Percentiles rank a stretch among this genome's conserved stretches.
phyloP scores from a whole-genome alignment of 2,113 vertebrate species.

The Murina feae region DNA sequence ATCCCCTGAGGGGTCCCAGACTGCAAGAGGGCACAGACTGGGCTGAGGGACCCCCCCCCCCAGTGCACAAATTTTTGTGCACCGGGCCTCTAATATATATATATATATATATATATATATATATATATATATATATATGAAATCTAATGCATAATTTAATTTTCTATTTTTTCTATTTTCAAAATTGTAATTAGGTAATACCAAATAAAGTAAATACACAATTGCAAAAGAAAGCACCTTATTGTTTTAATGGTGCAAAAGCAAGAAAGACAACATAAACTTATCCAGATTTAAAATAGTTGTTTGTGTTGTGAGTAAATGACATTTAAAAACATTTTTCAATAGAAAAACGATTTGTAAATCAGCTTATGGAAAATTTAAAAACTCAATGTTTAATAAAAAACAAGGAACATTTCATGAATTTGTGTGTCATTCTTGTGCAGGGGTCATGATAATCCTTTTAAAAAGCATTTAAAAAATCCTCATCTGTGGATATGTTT shows the following conservation, averaged over 20 bases:
- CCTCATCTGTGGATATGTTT: too few species aligned
- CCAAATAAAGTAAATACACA: slow-evolving; percentile 66
- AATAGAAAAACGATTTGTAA: slow-evolving; percentile 77
- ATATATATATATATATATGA: too few species aligned
- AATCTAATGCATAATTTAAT: not conserved
- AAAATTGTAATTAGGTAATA: slow-evolving; percentile 77
- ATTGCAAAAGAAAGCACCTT: slow-evolving; percentile 81
- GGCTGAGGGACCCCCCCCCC: too few species aligned
- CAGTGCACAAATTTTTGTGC: too few species aligned
- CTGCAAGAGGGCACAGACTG: too few species aligned
- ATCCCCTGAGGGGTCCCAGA: too few species aligned
- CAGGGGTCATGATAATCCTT: not conserved
- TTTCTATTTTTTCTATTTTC: slow-evolving; percentile 42
- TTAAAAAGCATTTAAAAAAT: too few species aligned
- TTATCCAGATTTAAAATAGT: slow-evolving; percentile 51
- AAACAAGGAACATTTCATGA: not conserved
- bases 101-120: too few species aligned
- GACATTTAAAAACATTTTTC: slow-evolving; percentile 74
- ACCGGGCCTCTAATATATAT: too few species aligned
- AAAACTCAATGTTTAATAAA: slow-evolving; percentile 48
- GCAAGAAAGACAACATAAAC: slow-evolving; percentile 74
- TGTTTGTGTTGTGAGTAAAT: slow-evolving; percentile 47
- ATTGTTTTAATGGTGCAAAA: slow-evolving; percentile 76
- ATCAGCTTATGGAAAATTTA: slow-evolving; percentile 52
- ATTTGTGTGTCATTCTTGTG: not conserved